Evolutionary conservation across 2,113 vertebrate species (phyloP), one percentile per base, ranked within the genome.

Genomic region (Pygoscelis antarcticus): DNA sequence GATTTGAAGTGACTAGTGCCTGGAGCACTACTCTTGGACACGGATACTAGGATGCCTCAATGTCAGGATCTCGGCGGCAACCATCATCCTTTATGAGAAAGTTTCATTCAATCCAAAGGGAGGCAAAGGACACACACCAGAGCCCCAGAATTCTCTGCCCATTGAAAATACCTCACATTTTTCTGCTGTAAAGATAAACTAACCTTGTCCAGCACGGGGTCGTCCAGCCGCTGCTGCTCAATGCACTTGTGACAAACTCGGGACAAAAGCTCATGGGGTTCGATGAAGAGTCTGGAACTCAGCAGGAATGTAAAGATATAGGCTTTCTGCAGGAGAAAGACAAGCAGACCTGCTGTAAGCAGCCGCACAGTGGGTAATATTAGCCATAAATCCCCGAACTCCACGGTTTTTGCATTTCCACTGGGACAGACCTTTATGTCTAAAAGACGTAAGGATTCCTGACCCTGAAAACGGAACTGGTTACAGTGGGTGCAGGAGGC

Each of bases 241-340:
- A 99, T 98, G 98, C 99, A 99, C 97, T 99, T 98, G 98, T 99
- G 98, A 94, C 99, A 99, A 86, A 99, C 98, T 10, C 98, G 98
- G 89, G 99, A 98, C 96, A 99, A 97, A 96, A 99, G 98, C 96
- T 99, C 99, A 70, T 97, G 97, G 69, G 99, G 99, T 89, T 99
- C 97, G 9, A 99, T 99, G 98, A 99, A 99, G 96, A 99, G 98
- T 77, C 99, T 99, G 40, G 99, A 99, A 75, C 99, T 99, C 98
- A 99, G 99, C 96, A 99, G 98, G 98, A 99, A 99, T 95, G 99
- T 99, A 95, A 99, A 99, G 97, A 99, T 99, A 60, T 99, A 99
- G 95, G 99, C 99, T 98, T 99, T 99, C 99, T 99, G 97, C 36
- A 49, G 96, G 93, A 85, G 55, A 49, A 51, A 89, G 54, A 87